A percentile compares a stretch with the other conserved stretches of the same genome.
phyloP scores from a whole-genome alignment of 1,140 invertebrate genomes.

The Nomia melanderi region DNA sequence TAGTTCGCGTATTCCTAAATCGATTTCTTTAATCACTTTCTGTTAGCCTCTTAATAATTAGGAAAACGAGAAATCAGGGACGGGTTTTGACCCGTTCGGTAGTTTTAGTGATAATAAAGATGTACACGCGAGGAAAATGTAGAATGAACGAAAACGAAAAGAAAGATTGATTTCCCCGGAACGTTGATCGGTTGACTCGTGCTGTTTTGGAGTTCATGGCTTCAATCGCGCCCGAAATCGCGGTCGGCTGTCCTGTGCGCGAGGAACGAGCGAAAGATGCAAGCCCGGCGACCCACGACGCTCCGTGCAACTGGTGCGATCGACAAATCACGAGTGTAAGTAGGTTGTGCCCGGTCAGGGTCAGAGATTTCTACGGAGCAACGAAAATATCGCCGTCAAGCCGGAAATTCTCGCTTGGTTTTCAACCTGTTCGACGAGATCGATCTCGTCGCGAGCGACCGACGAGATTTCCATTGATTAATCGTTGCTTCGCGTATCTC shows the following conservation, averaged over 20 bases:
- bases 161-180: too few relatives aligned
- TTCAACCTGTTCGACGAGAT: neutral
- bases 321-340: slow-evolving; percentile 56
- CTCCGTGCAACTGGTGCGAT: slow-evolving; percentile 41
- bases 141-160: too few relatives aligned
- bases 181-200: too few relatives aligned
- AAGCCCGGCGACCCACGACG: neutral
- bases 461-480: too few relatives aligned
- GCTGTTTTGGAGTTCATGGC: neutral
- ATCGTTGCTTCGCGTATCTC: too few relatives aligned
- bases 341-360: slow-evolving; percentile 70
- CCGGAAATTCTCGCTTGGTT: neutral
- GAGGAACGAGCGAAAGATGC: neutral
- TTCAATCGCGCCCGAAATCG: neutral
- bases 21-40: too few relatives aligned
- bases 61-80: too few relatives aligned
- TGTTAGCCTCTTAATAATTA: too few relatives aligned
- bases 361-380: slow-evolving; percentile 64
- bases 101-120: too few relatives aligned
- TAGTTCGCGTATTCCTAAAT: too few relatives aligned
- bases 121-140: too few relatives aligned
- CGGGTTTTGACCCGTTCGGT: too few relatives aligned
- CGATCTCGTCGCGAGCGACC: neutral
- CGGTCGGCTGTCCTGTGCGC: neutral
- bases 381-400: slow-evolving; percentile 7